These are phyloP conservation scores for Adelognathus sp. DNA, from an alignment of 2,888 invertebrate species.

Conservation along the genomic window DNA sequence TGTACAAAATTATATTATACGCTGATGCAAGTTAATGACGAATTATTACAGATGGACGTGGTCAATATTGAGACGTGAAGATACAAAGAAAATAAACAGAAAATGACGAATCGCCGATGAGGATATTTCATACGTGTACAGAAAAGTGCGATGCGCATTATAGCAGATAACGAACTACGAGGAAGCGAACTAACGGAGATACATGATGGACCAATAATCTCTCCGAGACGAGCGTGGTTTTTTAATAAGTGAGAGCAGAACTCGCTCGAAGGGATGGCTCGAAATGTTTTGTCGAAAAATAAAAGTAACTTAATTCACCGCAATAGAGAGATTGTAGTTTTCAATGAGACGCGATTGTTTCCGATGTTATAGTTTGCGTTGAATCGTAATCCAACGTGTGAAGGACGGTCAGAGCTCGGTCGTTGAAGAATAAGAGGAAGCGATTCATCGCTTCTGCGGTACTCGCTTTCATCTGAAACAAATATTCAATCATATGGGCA, in stretches of 20 bases:
- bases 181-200: not conserved
- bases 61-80: constrained; percentile 39
- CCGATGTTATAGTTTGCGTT: constrained; percentile 44
- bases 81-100: not conserved
- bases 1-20: not conserved
- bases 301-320: not conserved
- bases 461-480: constrained; percentile 71
- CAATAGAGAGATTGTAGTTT: not conserved
- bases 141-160: not conserved
- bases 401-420: constrained; percentile 71
- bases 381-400: constrained; percentile 64
- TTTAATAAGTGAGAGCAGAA: constrained; percentile 10
- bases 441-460: constrained; percentile 68
- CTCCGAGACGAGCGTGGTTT: not conserved
- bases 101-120: not conserved
- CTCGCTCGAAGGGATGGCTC: too few relatives aligned
- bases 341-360: constrained; percentile 4
- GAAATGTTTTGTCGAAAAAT: not conserved
- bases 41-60: constrained; percentile 62
- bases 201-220: not conserved
- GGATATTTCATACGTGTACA: not conserved
- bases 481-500: not conserved
- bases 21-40: not conserved
- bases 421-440: constrained; percentile 73
- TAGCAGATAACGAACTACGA: not conserved